Conservation (phyloP, 2,113 vertebrate species). For the Paralichthys olivaceus region DNA sequence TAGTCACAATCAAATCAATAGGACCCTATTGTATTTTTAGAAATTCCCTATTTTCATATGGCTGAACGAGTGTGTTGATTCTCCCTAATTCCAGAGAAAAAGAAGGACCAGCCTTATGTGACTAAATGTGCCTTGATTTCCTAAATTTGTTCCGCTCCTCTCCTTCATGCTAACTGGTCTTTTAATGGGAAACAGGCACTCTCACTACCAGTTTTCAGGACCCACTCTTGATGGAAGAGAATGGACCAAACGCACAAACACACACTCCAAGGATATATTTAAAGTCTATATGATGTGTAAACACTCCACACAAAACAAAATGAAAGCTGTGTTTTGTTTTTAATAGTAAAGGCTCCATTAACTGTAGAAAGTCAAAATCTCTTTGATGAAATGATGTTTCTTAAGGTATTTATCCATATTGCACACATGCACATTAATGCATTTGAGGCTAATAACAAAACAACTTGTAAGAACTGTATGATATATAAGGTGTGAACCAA, state of each 20-base stretch:
- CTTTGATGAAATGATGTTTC: conserved; percentile 29
- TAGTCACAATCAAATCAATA: neutral
- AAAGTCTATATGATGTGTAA: conserved; percentile 15
- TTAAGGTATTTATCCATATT: conserved; percentile 61
- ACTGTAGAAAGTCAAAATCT: conserved; percentile 24
- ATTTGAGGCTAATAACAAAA: conserved; percentile 50
- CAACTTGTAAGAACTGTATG: conserved; percentile 44
- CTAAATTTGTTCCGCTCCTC: conserved; percentile 68
- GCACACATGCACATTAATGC: conserved; percentile 63
- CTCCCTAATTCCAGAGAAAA: conserved; percentile 39
- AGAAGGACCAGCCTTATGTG: conserved; percentile 86
- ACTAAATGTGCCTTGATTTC: conserved; percentile 89
- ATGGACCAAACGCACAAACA: conserved; percentile 60
- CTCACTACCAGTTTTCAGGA: conserved; percentile 36
- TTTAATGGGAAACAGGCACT: conserved; percentile 7
- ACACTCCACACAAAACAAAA: conserved; percentile 27
- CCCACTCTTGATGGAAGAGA: conserved; percentile 29
- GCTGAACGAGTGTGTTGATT: conserved; percentile 13
- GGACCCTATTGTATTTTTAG: conserved; percentile 2
- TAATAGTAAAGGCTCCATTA: conserved; percentile 3
- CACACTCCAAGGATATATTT: conserved; percentile 16
- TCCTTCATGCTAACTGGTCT: conserved; percentile 6
- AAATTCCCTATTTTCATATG: neutral
- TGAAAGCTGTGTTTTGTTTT: neutral
- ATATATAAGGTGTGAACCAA: conserved; percentile 72